Evolutionary conservation across 2,113 vertebrate genomes (phyloP).

Genomic region (Nothobranchius kuhntae): DNA sequence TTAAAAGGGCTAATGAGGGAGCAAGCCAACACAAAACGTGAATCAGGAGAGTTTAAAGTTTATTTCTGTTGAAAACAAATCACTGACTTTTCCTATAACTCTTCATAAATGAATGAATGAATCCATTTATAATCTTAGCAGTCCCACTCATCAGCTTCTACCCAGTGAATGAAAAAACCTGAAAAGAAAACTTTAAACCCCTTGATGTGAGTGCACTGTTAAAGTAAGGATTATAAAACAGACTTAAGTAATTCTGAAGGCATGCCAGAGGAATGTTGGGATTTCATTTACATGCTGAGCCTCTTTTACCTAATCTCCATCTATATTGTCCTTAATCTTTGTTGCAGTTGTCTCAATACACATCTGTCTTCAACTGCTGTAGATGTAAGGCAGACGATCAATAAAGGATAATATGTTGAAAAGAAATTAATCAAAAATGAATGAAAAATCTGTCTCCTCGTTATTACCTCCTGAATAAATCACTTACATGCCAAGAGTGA

Average conservation of each 20-base stretch:
- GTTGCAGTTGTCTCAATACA: constrained; percentile 5
- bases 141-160: not conserved
- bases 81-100: too few relatives aligned
- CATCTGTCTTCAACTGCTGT: constrained; percentile 4
- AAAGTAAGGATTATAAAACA: constrained; percentile 2
- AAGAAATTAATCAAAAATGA: constrained; percentile 19
- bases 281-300: constrained; percentile 6
- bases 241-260: constrained; percentile 16
- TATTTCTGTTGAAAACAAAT: not conserved
- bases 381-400: constrained; percentile 24
- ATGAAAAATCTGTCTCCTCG: constrained; percentile 12
- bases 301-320: not conserved
- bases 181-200: too few relatives aligned
- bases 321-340: not conserved
- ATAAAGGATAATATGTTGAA: constrained; percentile 11
- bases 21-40: too few relatives aligned
- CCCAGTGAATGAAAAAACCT: constrained; percentile 15
- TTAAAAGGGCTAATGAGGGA: too few relatives aligned
- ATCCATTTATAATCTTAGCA: too few relatives aligned
- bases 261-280: not conserved
- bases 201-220: constrained; percentile 26
- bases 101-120: too few relatives aligned
- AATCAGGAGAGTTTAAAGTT: not conserved
- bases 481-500: constrained; percentile 5
- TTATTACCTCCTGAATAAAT: constrained; percentile 16